Base-by-base conservation (phyloP, 1,140 invertebrate species). In the Drosophila asahinai region DNA sequence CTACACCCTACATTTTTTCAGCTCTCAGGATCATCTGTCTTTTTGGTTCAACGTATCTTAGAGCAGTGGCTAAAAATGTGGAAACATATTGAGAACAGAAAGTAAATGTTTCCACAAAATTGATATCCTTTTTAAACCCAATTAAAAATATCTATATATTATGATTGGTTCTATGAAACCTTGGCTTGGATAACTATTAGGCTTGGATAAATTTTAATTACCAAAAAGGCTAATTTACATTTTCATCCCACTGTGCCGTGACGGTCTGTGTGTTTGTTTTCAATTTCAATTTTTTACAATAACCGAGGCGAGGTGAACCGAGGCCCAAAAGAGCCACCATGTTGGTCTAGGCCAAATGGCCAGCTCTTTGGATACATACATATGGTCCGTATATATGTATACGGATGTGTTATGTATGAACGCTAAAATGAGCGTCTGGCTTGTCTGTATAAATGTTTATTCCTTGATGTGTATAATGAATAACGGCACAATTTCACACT, bases 221-320 rank as follows among this genome's bases (percentile, higher is more conserved):
- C 22, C 22, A 25, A 25, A 25, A 25, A 3, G 22, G 6, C 5
- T 30, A 6, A 7, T 36, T 9, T 11, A 2, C 8, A 58, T 17
- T 27, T 58, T 17, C 40, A 0, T 9, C 15, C 55, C 66, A 74
- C 71, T 38, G 66, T 72, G 40, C 30, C 22, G 43, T 19, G 19
- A 19, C 19, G 19, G 19, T 19, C 19, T 19, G 19, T 61, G 33
- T 78, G 73, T 78, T 78, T 78, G 73, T 77, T 78, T 78, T 78
- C 75, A 78, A 78, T 78, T 78, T 78, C 27, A 63, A 78, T 58
- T 78, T 78, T 63, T 78, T 38, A 52, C 74, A 42, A 70, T 58
- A 58, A 71, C 55, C 42, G 49, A 51, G 43, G 52, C 33, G 14
- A 71, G 49, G 67, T 38, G 19, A 30, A 63, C 30, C 15, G 36